Base-by-base conservation (phyloP, 2,888 invertebrate genomes). In the Caenorhabditis panamensis region DNA sequence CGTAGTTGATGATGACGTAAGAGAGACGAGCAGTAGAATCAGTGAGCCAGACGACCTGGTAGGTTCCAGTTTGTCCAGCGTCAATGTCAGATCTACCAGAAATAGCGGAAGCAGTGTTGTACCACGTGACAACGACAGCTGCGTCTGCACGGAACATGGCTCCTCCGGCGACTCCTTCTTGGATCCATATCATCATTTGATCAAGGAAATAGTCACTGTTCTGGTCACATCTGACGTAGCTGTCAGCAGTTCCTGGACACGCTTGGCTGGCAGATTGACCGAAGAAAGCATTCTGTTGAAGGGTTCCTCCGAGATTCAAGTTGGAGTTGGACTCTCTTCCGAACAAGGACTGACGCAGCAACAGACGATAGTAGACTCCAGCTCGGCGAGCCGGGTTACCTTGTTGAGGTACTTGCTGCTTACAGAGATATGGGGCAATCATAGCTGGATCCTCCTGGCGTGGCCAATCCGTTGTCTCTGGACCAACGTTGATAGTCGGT, bases 1-100 rank as follows among this genome's bases (percentile, higher is more conserved):
- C 94, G 91, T 98, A 99, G 92, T 98, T 98, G 92, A 96, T 96
- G 68, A 99, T 96, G 0, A 95, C 95, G 91, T 97, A 99, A 0
- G 97, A 96, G 90, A 95, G 95, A 2, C 96, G 95, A 92, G 96
- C 96, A 91, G 97, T 96, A 0, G 96, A 96, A 0, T 95, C 95
- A 66, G 98, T 92, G 9, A 97, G 69, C 87, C 88, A 88, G 47
- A 87, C 82, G 1, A 82, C 86, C 82, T 99, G 98, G 93, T 96
- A 98, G 0, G 96, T 96, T 91, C 97, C 97, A 1, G 96, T 96
- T 95, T 95, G 92, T 44, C 89, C 89, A 16, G 88, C 86, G 31
- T 88, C 89, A 36, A 90, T 88, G 63, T 91, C 89, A 1, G 90
- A 86, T 58, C 90, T 73, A 53, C 88, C 90, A 13, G 89, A 87